Evolutionary conservation across 2,888 invertebrate genomes (phyloP).

Genomic region (Acanthococcus lagerstroemiae): DNA sequence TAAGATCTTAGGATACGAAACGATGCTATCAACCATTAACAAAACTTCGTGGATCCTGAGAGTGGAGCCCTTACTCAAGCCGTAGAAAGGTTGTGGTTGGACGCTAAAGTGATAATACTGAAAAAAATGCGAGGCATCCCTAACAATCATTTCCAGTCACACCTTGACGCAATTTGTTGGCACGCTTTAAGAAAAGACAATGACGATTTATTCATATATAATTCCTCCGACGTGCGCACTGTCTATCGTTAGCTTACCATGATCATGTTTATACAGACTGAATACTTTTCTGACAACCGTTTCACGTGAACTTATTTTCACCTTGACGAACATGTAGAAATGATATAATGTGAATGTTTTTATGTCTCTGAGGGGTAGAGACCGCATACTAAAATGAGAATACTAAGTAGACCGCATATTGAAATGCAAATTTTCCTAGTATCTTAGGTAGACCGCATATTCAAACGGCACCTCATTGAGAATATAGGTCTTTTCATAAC

Average conservation of each 20-base stretch:
- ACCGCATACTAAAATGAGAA: background rate
- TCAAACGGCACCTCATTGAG: background rate
- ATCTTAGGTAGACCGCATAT: background rate
- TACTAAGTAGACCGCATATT: background rate
- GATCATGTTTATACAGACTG: background rate
- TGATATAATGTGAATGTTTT: background rate
- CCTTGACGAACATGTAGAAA: background rate
- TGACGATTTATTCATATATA: background rate
- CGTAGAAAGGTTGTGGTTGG: background rate
- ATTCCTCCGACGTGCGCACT: background rate
- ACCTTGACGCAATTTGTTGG: background rate
- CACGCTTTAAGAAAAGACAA: background rate
- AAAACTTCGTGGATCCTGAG: background rate
- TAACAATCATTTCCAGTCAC: background rate
- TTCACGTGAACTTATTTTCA: background rate
- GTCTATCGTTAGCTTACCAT: background rate
- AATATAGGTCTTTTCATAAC: too few species aligned
- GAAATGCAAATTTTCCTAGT: background rate
- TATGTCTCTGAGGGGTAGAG: background rate
- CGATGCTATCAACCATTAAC: background rate
- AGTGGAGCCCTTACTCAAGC: background rate
- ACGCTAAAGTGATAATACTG: background rate
- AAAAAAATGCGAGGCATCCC: background rate
- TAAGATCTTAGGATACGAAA: background rate
- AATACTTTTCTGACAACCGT: background rate